Base-by-base conservation (phyloP, 2,797 vertebrate species). In the Anas capensis region DNA sequence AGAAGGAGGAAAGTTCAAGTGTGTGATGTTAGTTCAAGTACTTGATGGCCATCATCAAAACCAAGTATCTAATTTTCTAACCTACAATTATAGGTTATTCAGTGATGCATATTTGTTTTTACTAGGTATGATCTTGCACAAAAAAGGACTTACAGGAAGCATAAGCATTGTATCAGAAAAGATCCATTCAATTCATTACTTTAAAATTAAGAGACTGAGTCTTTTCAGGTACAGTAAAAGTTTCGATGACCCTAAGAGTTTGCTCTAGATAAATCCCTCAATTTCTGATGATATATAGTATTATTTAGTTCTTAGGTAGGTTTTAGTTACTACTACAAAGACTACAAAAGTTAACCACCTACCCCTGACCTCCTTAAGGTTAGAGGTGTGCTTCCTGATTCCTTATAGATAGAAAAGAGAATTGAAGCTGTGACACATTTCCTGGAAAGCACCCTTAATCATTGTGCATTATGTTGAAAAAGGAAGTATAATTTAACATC, bases 41-140 rank as follows among this genome's bases (percentile, higher is more conserved):
- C 44, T 84, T 80, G 49, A 65, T 64, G 62, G n/a, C 4, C 31
- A 12, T 80, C 13, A 73, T 73, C 51, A 88, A 88, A 88, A 38
- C 24, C 73, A 56, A 81, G 40, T 82, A 69, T 88, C 53, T 82
- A 21, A 88, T 88, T 82, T 89, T 73, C 57, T 70, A 90, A 68
- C 34, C 31, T 82, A 57, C 57, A 89, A 84, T 82, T 79, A 76
- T 48, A 17, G 48, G 61, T 8, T 82, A 24, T 66, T 82, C 79
- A 62, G n/a, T 82, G 42, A 66, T 53, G 38, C 14, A 23, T 20
- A 4, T 77, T 54, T 78, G 49, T 10, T 66, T 93, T 65, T 90
- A 49, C 80, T 86, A 71, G 54, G 29, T 88, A 29, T 68, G 48
- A 70, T 80, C 91, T 40, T n/a, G 42, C 12, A 83, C 57, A 42